phyloP scores from a whole-genome alignment of 2,113 vertebrate genomes.

The Pomatostomus ruficeps region DNA sequence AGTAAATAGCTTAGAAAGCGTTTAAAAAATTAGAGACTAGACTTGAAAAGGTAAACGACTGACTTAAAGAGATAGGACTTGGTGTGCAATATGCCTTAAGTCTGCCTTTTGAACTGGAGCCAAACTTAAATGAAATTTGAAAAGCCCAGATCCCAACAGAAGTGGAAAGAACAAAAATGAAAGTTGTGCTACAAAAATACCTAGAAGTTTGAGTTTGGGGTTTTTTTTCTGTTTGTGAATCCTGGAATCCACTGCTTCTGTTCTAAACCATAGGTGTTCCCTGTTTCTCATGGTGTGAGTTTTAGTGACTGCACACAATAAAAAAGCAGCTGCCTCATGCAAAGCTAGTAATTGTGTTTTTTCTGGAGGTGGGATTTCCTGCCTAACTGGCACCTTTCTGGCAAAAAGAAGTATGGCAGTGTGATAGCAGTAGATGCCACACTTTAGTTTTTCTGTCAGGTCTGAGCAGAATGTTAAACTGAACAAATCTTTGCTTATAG shows the following conservation, averaged over 20 bases:
- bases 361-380: not conserved
- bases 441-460: not conserved
- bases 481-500: not conserved
- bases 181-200: not conserved
- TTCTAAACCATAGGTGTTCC: not conserved
- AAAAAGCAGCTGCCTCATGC: not conserved
- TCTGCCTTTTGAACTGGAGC: not conserved
- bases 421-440: not conserved
- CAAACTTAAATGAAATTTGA: not conserved
- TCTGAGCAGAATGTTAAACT: not conserved
- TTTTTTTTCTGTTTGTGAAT: not conserved
- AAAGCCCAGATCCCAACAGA: not conserved
- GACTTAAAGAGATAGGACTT: not conserved
- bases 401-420: not conserved
- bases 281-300: not conserved
- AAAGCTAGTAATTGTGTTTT: not conserved
- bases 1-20: not conserved
- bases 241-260: not conserved
- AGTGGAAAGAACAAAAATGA: not conserved
- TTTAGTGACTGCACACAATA: not conserved
- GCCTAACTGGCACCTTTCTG: not conserved
- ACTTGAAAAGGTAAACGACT: not conserved
- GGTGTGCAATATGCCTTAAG: not conserved
- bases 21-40: not conserved
- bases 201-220: not conserved